Evolutionary conservation across 2,113 vertebrate genomes (phyloP).

Genomic region (Arenaria interpres): DNA sequence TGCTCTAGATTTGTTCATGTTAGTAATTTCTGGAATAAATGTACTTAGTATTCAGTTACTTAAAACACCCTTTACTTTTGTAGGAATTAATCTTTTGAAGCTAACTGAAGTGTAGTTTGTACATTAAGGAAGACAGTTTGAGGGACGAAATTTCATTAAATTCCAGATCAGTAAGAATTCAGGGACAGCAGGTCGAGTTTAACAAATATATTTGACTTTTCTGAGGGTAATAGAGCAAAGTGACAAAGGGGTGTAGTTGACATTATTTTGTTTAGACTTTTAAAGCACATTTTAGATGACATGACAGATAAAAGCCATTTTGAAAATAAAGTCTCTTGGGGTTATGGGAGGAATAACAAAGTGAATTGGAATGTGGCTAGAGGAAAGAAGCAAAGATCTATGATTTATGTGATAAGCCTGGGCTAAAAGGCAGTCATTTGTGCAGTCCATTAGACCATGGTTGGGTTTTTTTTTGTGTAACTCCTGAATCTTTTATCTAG

Average conservation of each 20-base stretch:
- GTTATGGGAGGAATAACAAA: constrained; percentile 21
- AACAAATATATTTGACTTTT: constrained; percentile 39
- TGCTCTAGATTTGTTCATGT: background rate
- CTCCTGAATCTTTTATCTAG: background rate
- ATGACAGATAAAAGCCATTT: constrained; percentile 60
- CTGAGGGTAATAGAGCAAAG: constrained; percentile 8
- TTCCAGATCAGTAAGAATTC: background rate
- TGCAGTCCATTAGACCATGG: background rate
- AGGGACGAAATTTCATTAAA: background rate
- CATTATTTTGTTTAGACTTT: constrained; percentile 67
- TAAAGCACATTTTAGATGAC: constrained; percentile 50
- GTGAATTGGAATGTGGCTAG: constrained; percentile 4
- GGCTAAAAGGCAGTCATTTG: background rate
- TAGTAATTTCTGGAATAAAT: background rate
- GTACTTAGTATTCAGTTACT: background rate
- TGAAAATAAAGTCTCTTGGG: constrained; percentile 41
- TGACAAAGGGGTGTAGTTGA: constrained; percentile 8
- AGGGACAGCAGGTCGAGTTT: background rate
- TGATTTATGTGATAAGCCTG: background rate
- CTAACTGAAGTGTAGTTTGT: background rate
- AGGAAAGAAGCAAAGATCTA: background rate
- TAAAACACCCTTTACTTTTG: background rate
- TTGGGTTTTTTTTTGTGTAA: constrained; percentile 35
- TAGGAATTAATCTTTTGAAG: background rate
- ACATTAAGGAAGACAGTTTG: background rate